A percentile compares a stretch with the other conserved stretches of the same genome.
Evolutionary conservation across 2,888 invertebrate species (phyloP).

Genomic region (Coleophora deauratella): DNA sequence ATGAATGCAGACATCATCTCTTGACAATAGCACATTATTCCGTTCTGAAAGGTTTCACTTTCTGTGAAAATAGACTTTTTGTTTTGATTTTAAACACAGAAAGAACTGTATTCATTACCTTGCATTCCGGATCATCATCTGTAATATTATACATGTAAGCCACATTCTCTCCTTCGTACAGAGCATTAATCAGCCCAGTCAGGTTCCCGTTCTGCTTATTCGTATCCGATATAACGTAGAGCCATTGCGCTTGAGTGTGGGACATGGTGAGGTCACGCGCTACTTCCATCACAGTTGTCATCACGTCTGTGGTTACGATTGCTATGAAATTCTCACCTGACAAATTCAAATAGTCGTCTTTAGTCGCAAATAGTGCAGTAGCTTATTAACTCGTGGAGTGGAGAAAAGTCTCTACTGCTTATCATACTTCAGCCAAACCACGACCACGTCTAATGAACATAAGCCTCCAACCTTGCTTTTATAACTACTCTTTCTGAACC

Average conservation of each 20-base stretch:
- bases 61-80: too few relatives aligned
- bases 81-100: too few relatives aligned
- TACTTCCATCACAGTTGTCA: slow-evolving; percentile 78
- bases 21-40: slow-evolving; percentile 79
- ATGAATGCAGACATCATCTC: slow-evolving; percentile 80
- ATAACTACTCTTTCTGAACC: too few relatives aligned
- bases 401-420: background rate
- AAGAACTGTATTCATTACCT: slow-evolving; percentile 40
- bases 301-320: slow-evolving; percentile 75
- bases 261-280: slow-evolving; percentile 79
- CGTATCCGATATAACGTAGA: slow-evolving; percentile 83
- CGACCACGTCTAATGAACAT: too few relatives aligned
- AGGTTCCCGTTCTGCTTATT: slow-evolving; percentile 63
- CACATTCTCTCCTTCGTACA: slow-evolving; percentile 86
- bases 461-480: too few relatives aligned
- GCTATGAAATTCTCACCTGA: slow-evolving; percentile 75
- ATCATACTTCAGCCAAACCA: too few relatives aligned
- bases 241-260: slow-evolving; percentile 84
- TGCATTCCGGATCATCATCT: slow-evolving; percentile 59
- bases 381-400: background rate
- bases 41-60: slow-evolving; percentile 68
- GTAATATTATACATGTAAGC: slow-evolving; percentile 85
- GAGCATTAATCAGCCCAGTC: slow-evolving; percentile 67
- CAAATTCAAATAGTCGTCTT: slow-evolving; percentile 7
- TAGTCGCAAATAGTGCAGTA: background rate